Conservation (phyloP, 2,797 vertebrate genomes). For the Apodemus agrarius region DNA sequence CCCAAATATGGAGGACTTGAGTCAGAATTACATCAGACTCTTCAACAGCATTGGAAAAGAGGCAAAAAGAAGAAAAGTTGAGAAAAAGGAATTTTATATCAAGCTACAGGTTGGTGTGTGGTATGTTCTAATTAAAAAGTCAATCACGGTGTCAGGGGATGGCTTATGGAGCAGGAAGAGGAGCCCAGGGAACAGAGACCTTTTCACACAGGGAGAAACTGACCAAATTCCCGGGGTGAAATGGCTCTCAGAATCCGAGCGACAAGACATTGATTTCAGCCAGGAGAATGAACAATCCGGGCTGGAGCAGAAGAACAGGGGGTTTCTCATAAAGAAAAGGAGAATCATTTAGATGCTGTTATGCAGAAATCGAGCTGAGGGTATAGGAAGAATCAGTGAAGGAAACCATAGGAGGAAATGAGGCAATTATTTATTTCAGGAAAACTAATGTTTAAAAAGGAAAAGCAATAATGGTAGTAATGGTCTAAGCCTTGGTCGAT, state of each 20-base stretch:
- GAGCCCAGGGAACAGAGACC: not conserved
- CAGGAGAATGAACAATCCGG: not conserved
- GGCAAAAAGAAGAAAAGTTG: not conserved
- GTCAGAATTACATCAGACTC: not conserved
- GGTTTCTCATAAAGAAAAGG: not conserved
- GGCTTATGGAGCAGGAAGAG: not conserved
- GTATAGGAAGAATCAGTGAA: not conserved
- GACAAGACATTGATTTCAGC: not conserved
- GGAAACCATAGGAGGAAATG: constrained; percentile 18
- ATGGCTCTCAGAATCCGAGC: fast-evolving
- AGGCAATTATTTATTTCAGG: constrained; percentile 40
- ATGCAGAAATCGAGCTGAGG: not conserved
- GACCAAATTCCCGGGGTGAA: not conserved
- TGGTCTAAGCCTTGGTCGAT: constrained; percentile 10
- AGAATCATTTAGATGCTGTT: not conserved
- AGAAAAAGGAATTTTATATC: not conserved
- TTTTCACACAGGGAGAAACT: not conserved
- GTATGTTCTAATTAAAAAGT: not conserved
- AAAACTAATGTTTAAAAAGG: constrained; percentile 34
- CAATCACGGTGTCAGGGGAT: not conserved
- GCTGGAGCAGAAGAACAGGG: not conserved
- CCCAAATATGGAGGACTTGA: not conserved
- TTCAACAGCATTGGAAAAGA: not conserved
- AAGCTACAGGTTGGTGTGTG: not conserved
- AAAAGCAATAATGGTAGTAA: constrained; percentile 44